Conservation (phyloP, 1,140 invertebrate genomes). For the Calephelis nemesis region DNA sequence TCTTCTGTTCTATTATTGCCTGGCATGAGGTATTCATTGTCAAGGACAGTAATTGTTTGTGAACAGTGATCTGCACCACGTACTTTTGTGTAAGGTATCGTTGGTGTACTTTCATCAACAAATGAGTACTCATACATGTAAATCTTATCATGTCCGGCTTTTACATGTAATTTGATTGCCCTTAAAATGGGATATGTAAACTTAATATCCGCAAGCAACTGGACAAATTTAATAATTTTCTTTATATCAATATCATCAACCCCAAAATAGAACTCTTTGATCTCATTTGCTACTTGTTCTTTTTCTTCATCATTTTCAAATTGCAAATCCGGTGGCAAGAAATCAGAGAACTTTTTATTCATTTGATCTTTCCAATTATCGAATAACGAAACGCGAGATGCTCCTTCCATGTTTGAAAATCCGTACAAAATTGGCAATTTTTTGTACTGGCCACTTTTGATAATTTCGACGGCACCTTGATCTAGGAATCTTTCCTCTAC, state of each 20-base stretch:
- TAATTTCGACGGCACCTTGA: constrained; percentile 40
- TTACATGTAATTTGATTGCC: constrained; percentile 40
- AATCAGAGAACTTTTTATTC: constrained; percentile 54
- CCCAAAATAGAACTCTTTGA: constrained; percentile 55
- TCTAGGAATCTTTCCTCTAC: constrained; percentile 39
- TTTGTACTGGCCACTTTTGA: constrained; percentile 38
- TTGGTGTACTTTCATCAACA: constrained; percentile 26
- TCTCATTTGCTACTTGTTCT: constrained; percentile 35
- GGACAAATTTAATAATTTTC: constrained; percentile 38
- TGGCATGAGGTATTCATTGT: constrained; percentile 27
- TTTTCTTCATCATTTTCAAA: constrained; percentile 42
- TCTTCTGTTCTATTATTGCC: constrained; percentile 29
- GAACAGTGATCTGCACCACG: constrained; percentile 43
- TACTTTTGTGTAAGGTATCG: constrained; percentile 33
- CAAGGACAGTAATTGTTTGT: constrained; percentile 38
- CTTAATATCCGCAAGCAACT: constrained; percentile 49
- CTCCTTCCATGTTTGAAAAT: constrained; percentile 46
- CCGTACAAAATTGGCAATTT: constrained; percentile 48
- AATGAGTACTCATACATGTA: constrained; percentile 56
- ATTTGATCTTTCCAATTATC: constrained; percentile 46
- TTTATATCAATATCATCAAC: constrained; percentile 34
- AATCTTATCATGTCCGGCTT: constrained; percentile 45
- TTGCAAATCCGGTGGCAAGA: constrained; percentile 48
- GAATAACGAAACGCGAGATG: constrained; percentile 31
- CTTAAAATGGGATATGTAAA: constrained; percentile 43